A percentile compares a stretch with the other conserved stretches of the same genome.
phyloP scores from a whole-genome alignment of 2,797 vertebrate genomes.

The Dendrocincla tyrannina region DNA sequence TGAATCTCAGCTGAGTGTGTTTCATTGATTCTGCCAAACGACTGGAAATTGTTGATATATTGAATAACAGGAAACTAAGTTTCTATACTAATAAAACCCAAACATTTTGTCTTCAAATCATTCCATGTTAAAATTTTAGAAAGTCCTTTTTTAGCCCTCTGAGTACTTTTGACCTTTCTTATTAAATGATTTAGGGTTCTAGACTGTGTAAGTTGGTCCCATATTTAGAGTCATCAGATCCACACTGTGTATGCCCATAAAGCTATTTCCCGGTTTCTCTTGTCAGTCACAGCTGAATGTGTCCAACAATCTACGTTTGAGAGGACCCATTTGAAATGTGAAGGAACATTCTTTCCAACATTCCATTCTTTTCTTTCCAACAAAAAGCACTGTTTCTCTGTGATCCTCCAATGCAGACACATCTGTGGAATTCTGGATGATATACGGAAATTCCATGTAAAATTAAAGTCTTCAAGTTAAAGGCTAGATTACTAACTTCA shows the following conservation, averaged over 20 bases:
- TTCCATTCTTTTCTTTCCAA: neutral
- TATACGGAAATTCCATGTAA: neutral
- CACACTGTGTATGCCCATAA: neutral
- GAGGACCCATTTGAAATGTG: neutral
- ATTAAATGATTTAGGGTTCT: neutral
- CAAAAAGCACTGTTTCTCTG: neutral
- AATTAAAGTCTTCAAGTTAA: neutral
- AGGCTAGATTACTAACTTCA: neutral
- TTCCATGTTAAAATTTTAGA: neutral
- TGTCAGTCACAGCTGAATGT: neutral
- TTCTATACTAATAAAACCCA: neutral
- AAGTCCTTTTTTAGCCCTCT: accelerated
- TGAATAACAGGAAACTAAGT: neutral
- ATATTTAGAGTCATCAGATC: neutral
- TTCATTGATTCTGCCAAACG: neutral
- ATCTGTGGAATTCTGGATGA: neutral
- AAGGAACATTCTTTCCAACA: neutral
- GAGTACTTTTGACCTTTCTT: neutral
- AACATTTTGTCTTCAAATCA: neutral
- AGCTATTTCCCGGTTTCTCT: neutral
- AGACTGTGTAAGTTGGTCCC: neutral
- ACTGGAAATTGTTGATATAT: neutral
- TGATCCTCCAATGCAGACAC: neutral
- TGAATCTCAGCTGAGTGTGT: accelerated
- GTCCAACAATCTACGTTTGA: neutral